These are phyloP conservation scores for Phylloscopus whistleri DNA, from an alignment of 2,113 vertebrate genomes.

Conservation along the genomic window DNA sequence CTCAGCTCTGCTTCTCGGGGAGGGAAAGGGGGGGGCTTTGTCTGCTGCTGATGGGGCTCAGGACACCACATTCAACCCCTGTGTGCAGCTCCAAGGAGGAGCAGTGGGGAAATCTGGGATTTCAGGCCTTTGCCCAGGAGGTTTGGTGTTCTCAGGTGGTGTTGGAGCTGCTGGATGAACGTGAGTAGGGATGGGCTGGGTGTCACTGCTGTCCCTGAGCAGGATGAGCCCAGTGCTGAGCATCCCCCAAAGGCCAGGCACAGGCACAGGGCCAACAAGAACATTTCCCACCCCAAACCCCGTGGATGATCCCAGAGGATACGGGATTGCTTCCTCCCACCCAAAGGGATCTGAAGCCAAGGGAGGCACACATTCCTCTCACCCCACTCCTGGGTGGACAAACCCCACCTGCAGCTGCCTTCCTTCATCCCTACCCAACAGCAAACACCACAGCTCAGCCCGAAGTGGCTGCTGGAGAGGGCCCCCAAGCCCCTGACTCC, in stretches of 20 bases:
- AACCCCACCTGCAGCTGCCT: background rate
- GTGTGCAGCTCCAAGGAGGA: background rate
- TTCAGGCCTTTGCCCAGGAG: accelerated
- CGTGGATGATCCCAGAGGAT: background rate
- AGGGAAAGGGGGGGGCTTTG: background rate
- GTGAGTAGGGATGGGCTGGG: accelerated
- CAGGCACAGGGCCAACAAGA: accelerated
- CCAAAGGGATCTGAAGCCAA: background rate
- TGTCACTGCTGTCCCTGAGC: accelerated
- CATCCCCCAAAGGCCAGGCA: background rate
- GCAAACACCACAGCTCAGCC: background rate
- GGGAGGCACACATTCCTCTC: background rate
- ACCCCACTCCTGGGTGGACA: accelerated
- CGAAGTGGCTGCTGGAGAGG: accelerated
- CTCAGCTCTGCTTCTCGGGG: accelerated
- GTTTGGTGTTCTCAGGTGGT: background rate
- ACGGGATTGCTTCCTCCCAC: accelerated
- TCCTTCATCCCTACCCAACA: accelerated
- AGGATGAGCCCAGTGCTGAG: accelerated
- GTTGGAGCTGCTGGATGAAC: background rate
- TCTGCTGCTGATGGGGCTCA: accelerated
- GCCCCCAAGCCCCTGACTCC: background rate
- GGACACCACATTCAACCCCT: background rate
- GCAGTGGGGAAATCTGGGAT: background rate
- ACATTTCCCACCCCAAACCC: background rate